Evolutionary conservation across 2,797 vertebrate species (phyloP), one percentile per base, ranked within the genome.

Genomic region (Clarias pachynema): DNA sequence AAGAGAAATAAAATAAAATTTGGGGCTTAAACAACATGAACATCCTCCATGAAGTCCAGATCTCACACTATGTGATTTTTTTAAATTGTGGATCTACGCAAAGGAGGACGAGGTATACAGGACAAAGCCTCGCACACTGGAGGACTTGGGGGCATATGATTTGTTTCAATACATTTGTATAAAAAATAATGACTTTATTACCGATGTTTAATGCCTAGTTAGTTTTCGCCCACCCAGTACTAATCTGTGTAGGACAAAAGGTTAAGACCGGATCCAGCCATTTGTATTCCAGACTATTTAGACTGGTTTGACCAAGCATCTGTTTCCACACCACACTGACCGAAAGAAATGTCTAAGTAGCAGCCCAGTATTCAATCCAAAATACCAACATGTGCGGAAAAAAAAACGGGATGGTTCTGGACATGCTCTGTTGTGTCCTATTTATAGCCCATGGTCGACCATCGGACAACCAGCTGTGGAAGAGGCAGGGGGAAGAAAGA

Each of bases 391-490:
- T 84, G 37, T 85, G 85, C 81, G 79, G 60, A 37, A 14, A n/a
- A n/a, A 63, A 12, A 63, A n/a, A 26, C 20, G 10, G 9, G 16
- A 75, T 83, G 84, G 68, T 84, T 72, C 78, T 84, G 63, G 85
- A 86, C 87, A 81, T 74, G 79, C 81, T 81, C 62, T 63, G 74
- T 83, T 75, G 79, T 85, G 62, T 59, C 22, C 86, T 89, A 89
- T 91, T 89, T 91, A 88, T 87, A 88, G 82, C 72, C 78, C 68
- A 81, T 15, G 79, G 88, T 66, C 57, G 83, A 84, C 66, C 87
- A 79, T 79, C 81, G 59, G 44, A 68, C 72, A 68, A 84, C 82
- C 88, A 88, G 89, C 89, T 90, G 90, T 84, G 85, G 6, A 34
- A 81, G 88, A 89, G 81, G 74, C 73, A 69, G 66, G n/a, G 84